Base-by-base conservation (phyloP, 2,888 invertebrate species). In the Lottia gigantea region DNA sequence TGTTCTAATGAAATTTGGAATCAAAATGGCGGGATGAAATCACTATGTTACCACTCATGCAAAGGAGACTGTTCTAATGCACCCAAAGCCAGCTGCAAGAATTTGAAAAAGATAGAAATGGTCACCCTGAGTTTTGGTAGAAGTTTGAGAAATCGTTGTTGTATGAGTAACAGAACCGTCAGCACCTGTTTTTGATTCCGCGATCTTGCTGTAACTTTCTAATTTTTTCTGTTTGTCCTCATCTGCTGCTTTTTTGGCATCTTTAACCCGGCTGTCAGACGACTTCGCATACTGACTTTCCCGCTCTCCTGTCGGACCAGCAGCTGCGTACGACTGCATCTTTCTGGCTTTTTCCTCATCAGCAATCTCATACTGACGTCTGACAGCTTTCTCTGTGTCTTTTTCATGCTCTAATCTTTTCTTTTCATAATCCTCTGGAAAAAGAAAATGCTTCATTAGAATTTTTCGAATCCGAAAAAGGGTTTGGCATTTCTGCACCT, bases 221-320 rank as follows among this genome's bases (percentile, higher is more conserved):
- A 87, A 68, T 62, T 85, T 85, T 69, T 84, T 78, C 72, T 82
- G 78, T 71, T 88, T 88, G 46, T 85, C 86, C 25, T 85, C 85
- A 46, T 86, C 87, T 0, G 89, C 87, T 68, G 82, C 78, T 40
- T 73, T 74, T 61, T 83, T 78, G 46, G 82, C 76, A 40, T 75
- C 77, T 47, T 75, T 72, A 1, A 75, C n/a, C n/a, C 46, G 62
- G n/a, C 62, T 68, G 40, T 40, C 26, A 23, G 68, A 31, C n/a
- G 46, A 46, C 11, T 40, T 40, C 40, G 40, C 40, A 64, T 74
- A 76, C 46, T 76, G 68, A 71, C 71, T 65, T 46, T 74, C 74
- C 25, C 76, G 70, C 26, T 70, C 74, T 25, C 70, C 70, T n/a
- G 71, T 73, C 15, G 76, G 71, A 23, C 16, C n/a, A 12, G 46